Base-by-base conservation (phyloP, 2,888 invertebrate genomes). In the Melangyna quadrimaculata region DNA sequence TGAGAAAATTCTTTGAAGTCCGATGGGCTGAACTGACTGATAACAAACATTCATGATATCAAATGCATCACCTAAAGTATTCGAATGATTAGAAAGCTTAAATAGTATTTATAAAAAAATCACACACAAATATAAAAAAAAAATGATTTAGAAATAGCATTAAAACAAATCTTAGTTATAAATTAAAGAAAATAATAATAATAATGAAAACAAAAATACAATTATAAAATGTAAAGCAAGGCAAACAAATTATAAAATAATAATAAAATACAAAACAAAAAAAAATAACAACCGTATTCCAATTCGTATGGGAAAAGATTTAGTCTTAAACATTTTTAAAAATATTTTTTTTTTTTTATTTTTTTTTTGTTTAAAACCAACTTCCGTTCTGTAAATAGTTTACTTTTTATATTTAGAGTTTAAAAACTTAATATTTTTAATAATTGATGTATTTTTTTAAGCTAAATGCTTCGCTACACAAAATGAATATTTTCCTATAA, bases 1-100 rank as follows among this genome's bases (percentile, higher is more conserved):
- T 99, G 96, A 93, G 98, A 32, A 95, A 96, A 91, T 98, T 97
- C 94, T 99, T 99, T 92, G 97, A 98, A 91, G 94, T 95, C 77
- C 94, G 97, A 73, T 98, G 98, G 98, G 94, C 95, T 87, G 96
- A 97, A 90, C 92, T 95, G 88, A 92, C 92, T 24, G 92, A 92
- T 71, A 86, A 81, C 69, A 92, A 92, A 87, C 92, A 92, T 88
- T 92, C 92, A 91, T 92, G 92, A 92, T 92, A 91, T 90, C 90
- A 90, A 89, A 88, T 89, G 67, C 90, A 90, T 84, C 88, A 89
- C 78, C 88, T 88, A 59, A 88, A 89, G 78, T 89, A 89, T 88
- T 83, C 89, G 82, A 88, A 87, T 87, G 87, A 87, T 87, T 87
- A 87, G 82, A 82, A 81, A 86, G 81, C 86, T 86, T 86, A 86